Conservation (phyloP, 2,113 vertebrate genomes). For the Orcinus orca region DNA sequence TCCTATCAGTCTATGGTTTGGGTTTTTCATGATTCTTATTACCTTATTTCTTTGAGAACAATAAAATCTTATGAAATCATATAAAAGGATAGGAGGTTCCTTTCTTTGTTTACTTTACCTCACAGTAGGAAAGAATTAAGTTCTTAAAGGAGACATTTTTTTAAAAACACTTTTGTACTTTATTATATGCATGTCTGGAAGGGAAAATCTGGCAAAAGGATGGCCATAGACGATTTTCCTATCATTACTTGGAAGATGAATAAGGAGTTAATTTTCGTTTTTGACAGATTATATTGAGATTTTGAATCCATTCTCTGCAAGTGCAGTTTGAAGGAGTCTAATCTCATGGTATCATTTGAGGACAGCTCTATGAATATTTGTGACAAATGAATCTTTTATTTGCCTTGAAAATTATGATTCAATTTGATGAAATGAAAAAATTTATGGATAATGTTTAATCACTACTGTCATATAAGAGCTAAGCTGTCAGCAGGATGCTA, state of each 20-base stretch:
- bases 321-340: neutral
- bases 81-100: neutral
- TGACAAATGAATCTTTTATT: conserved; percentile 68
- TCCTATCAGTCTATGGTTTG: neutral
- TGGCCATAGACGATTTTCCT: neutral
- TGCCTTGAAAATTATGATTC: conserved; percentile 67
- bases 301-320: conserved; percentile 19
- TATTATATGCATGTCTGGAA: neutral
- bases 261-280: conserved; percentile 28
- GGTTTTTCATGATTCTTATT: neutral
- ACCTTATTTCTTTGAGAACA: neutral
- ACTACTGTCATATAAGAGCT: conserved; percentile 56
- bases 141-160: neutral
- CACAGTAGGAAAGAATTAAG: neutral
- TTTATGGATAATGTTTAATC: conserved; percentile 63
- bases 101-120: neutral
- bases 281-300: neutral
- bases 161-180: neutral
- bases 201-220: neutral
- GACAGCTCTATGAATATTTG: conserved; percentile 59
- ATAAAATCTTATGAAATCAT: neutral
- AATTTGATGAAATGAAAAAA: conserved; percentile 66
- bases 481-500: conserved; percentile 29
- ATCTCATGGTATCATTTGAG: conserved; percentile 37
- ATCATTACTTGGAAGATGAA: neutral